These are phyloP conservation scores for Cichlasoma orientale DNA, from an alignment of 2,797 vertebrate genomes.

Conservation along the genomic window DNA sequence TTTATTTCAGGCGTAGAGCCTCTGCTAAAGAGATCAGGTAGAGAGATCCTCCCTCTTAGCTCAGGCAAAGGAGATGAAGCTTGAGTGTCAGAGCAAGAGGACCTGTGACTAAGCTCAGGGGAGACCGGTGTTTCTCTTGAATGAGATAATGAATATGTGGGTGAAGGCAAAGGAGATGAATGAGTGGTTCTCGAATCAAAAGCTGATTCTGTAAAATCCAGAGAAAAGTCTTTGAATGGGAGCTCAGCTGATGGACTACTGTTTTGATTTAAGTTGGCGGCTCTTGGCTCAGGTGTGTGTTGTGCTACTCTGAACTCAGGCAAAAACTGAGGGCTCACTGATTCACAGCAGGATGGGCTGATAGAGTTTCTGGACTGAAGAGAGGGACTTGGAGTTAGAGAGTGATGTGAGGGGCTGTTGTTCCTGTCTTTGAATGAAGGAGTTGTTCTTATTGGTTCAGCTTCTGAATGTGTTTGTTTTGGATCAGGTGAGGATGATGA, in stretches of 20 bases:
- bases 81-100: slow-evolving; percentile 41
- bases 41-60: slow-evolving; percentile 61
- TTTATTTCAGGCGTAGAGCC: slow-evolving; percentile 65
- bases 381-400: slow-evolving; percentile 41
- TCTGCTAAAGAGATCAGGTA: slow-evolving; percentile 75
- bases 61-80: slow-evolving; percentile 62
- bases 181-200: slow-evolving; percentile 35
- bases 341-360: slow-evolving; percentile 41
- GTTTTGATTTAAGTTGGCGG: slow-evolving; percentile 17
- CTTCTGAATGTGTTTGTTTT: slow-evolving; percentile 30
- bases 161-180: slow-evolving; percentile 40
- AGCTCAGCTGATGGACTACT: slow-evolving; percentile 39
- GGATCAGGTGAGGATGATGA: slow-evolving; percentile 48
- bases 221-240: slow-evolving; percentile 9
- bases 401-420: slow-evolving; percentile 50
- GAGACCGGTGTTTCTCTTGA: slow-evolving; percentile 39
- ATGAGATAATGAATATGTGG: slow-evolving; percentile 27
- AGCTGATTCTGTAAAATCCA: slow-evolving; percentile 33
- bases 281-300: slow-evolving; percentile 26
- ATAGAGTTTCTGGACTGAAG: slow-evolving; percentile 32
- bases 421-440: slow-evolving; percentile 43
- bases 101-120: slow-evolving; percentile 43
- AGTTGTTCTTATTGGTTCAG: slow-evolving; percentile 45
- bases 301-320: slow-evolving; percentile 27
- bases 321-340: slow-evolving; percentile 1